phyloP scores from a whole-genome alignment of 2,888 invertebrate genomes.

The Apotomis turbidana region DNA sequence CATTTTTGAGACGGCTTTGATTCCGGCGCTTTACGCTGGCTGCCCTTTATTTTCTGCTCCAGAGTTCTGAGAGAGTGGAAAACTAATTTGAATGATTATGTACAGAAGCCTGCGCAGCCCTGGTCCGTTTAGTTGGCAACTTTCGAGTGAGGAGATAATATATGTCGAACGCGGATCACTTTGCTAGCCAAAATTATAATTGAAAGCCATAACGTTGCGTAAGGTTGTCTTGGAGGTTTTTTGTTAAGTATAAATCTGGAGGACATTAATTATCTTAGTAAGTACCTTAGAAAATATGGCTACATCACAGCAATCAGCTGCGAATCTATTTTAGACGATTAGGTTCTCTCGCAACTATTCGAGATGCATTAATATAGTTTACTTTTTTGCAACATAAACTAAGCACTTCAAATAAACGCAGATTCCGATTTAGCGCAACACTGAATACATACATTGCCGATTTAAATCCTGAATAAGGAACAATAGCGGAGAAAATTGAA shows the following conservation, averaged over 20 bases:
- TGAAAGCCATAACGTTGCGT: too few species aligned
- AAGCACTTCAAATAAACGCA: background rate
- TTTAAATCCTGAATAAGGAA: constrained; percentile 6
- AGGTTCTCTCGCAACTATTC: too few species aligned
- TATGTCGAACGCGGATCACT: too few species aligned
- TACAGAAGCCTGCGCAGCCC: background rate
- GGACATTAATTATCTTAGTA: too few species aligned
- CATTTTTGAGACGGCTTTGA: constrained; percentile 34
- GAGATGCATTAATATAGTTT: too few species aligned
- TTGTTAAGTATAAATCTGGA: too few species aligned
- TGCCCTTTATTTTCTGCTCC: constrained; percentile 30
- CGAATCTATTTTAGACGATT: too few species aligned
- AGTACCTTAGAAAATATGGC: too few species aligned
- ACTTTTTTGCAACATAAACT: background rate
- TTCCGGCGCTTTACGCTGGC: constrained; percentile 21
- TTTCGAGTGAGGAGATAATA: background rate
- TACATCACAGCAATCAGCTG: too few species aligned
- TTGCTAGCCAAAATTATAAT: too few species aligned
- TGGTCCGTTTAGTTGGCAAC: background rate
- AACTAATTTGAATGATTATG: constrained; percentile 25
- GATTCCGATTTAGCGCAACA: background rate
- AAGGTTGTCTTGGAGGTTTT: too few species aligned
- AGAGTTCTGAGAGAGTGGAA: constrained; percentile 8
- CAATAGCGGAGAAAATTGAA: constrained; percentile 26
- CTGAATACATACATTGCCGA: constrained; percentile 14